These are phyloP conservation scores for Ophion slaviceki DNA, from an alignment of 2,888 invertebrate genomes.

Conservation along the genomic window DNA sequence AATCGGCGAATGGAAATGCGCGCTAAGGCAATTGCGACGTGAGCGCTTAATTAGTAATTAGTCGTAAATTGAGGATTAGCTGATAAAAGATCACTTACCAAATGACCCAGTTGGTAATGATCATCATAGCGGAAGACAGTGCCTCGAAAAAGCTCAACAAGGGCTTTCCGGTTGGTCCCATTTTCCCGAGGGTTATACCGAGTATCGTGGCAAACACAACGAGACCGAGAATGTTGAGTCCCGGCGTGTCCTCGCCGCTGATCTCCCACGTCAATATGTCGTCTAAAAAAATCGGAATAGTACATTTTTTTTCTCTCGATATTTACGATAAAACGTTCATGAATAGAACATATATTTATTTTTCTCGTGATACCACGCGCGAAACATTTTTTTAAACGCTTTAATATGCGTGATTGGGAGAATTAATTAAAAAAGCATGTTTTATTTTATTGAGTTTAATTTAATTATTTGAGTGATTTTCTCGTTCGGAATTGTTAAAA, in stretches of 20 bases:
- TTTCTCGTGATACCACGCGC: no score
- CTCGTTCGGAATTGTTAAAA: no score
- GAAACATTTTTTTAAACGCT: no score
- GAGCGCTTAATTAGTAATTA: slow-evolving; percentile 1
- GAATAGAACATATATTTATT: no score
- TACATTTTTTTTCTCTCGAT: background rate
- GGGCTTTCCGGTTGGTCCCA: slow-evolving; percentile 93
- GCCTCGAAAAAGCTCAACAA: slow-evolving; percentile 94
- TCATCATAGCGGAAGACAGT: slow-evolving; percentile 97
- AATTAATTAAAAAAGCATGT: background rate
- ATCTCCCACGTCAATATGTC: slow-evolving; percentile 87
- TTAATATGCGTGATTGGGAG: background rate
- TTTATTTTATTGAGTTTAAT: background rate
- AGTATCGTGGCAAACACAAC: slow-evolving; percentile 94
- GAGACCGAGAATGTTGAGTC: slow-evolving; percentile 93
- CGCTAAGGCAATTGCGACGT: background rate
- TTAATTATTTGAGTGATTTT: background rate
- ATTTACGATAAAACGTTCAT: background rate
- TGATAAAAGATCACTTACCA: slow-evolving; percentile 86
- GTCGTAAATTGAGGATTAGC: slow-evolving; percentile 18
- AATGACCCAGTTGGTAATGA: slow-evolving; percentile 97
- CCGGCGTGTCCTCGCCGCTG: slow-evolving; percentile 88
- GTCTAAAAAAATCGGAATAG: slow-evolving; percentile 57
- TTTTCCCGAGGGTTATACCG: slow-evolving; percentile 95
- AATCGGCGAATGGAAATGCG: background rate